phyloP scores from a whole-genome alignment of 2,888 invertebrate species.

The Sphaerophoria taeniata region DNA sequence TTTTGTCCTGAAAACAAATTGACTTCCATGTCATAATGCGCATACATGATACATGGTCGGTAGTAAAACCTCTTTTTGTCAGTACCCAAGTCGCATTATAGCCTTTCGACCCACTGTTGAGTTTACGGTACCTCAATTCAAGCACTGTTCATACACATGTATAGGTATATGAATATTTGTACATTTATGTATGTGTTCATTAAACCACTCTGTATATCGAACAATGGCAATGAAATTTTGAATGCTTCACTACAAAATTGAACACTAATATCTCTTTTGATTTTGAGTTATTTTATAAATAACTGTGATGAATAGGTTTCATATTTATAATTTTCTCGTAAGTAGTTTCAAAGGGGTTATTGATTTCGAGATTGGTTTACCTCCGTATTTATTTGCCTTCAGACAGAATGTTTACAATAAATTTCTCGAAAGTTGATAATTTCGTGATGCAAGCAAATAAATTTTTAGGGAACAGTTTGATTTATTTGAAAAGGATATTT shows the following conservation, averaged over 20 bases:
- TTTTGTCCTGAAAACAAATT: constrained; percentile 71
- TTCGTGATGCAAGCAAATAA: too few species aligned
- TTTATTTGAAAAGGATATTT: too few species aligned
- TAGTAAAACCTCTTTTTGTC: constrained; percentile 47
- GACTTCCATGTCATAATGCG: constrained; percentile 73
- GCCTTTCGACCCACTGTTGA: constrained; percentile 29
- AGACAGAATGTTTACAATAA: too few species aligned
- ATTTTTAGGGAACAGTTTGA: too few species aligned
- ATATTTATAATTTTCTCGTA: constrained; percentile 51
- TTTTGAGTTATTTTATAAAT: constrained; percentile 44
- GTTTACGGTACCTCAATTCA: not conserved
- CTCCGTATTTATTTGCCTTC: constrained; percentile 5
- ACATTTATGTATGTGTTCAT: constrained; percentile 59
- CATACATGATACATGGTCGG: constrained; percentile 62
- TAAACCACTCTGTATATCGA: constrained; percentile 56
- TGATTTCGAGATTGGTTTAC: constrained; percentile 53
- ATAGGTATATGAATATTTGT: not conserved
- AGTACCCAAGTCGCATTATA: not conserved
- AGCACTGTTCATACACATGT: not conserved
- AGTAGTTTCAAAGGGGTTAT: constrained; percentile 40
- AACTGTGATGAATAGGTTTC: constrained; percentile 47
- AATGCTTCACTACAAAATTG: constrained; percentile 30
- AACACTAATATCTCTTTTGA: not conserved
- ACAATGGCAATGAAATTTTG: constrained; percentile 47
- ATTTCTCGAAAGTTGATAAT: too few species aligned